phyloP scores from a whole-genome alignment of 1,140 invertebrate species.

The Dolichoris vasculosae region DNA sequence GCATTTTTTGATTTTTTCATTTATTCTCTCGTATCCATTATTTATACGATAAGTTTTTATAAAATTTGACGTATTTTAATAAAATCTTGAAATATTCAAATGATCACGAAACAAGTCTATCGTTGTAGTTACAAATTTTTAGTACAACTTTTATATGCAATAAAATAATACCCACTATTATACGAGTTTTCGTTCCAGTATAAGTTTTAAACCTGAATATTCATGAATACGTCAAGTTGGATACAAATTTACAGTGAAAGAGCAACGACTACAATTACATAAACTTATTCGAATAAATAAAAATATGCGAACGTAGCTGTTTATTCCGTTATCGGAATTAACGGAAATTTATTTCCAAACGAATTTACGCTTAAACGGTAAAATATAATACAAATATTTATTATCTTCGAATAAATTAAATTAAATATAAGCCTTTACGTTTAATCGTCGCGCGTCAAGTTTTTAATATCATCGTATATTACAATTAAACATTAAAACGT shows the following conservation, averaged over 20 bases:
- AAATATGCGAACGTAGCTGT: neutral
- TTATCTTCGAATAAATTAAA: neutral
- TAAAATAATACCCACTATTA: neutral
- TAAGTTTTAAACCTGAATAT: neutral
- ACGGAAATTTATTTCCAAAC: neutral
- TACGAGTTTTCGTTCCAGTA: neutral
- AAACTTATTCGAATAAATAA: conserved; percentile 1
- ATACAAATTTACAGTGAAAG: neutral
- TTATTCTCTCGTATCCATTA: no score
- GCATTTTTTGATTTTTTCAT: no score
- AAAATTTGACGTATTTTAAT: neutral
- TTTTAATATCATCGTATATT: neutral
- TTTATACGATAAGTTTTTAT: neutral
- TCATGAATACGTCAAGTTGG: neutral
- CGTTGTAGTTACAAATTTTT: neutral
- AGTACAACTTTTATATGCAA: neutral
- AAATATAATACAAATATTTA: neutral
- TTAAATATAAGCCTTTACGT: neutral
- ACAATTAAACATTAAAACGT: neutral
- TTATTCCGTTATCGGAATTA: neutral
- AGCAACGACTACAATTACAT: neutral
- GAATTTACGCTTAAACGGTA: no score
- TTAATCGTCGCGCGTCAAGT: neutral
- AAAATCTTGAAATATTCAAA: neutral
- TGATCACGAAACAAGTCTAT: neutral